Conservation (phyloP, 1,140 invertebrate genomes). For the Leptinotarsa lineolata region DNA sequence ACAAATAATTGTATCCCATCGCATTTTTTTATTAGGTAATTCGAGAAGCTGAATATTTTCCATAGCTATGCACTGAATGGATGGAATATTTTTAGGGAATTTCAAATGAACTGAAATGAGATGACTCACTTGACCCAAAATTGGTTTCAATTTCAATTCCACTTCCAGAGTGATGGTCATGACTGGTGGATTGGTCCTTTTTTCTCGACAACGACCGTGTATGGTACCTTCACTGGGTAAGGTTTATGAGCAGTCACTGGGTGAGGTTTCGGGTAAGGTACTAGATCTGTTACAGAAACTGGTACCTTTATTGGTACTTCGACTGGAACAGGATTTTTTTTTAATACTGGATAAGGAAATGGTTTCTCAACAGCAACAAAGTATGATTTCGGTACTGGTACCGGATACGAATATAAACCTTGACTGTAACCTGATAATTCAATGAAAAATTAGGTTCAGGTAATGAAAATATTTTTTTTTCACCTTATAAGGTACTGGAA, state of each 20-base stretch:
- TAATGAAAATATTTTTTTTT: background rate
- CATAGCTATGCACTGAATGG: too few relatives aligned
- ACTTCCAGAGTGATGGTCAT: slow-evolving; percentile 19
- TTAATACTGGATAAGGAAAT: slow-evolving; percentile 47
- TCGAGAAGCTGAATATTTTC: too few relatives aligned
- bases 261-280: slow-evolving; percentile 43
- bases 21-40: too few relatives aligned
- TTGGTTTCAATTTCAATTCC: slow-evolving; percentile 13
- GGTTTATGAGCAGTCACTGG: slow-evolving; percentile 51
- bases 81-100: too few relatives aligned
- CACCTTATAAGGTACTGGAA: slow-evolving; percentile 51
- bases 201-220: slow-evolving; percentile 41
- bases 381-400: slow-evolving; percentile 62
- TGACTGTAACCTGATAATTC: slow-evolving; percentile 51
- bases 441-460: too few relatives aligned
- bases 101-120: too few relatives aligned
- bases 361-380: slow-evolving; percentile 58
- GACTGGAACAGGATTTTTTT: slow-evolving; percentile 51
- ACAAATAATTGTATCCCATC: too few relatives aligned
- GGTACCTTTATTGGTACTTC: slow-evolving; percentile 52
- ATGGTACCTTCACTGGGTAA: slow-evolving; percentile 54
- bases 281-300: slow-evolving; percentile 51
- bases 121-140: background rate
- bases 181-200: slow-evolving; percentile 43
- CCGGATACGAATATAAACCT: slow-evolving; percentile 57